phyloP scores from a whole-genome alignment of 2,113 vertebrate species.

The Heterochromis multidens region DNA sequence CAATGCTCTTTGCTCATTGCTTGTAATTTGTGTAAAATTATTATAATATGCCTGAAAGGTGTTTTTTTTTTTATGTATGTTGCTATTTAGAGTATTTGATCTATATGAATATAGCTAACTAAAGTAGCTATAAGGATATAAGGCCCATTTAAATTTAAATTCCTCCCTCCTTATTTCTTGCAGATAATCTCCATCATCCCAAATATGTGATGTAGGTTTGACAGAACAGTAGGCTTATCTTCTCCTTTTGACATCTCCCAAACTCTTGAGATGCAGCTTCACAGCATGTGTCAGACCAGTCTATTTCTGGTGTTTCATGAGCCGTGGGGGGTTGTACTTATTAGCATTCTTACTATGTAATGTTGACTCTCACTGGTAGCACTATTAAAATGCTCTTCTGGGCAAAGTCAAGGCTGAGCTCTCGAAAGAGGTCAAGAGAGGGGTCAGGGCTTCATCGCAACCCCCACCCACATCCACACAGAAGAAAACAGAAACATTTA shows the following conservation, averaged over 20 bases:
- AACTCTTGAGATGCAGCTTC: conserved; percentile 9
- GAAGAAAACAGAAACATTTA: neutral
- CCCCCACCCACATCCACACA: conserved; percentile 1
- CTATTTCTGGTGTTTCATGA: conserved; percentile 23
- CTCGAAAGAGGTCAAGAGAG: conserved; percentile 39
- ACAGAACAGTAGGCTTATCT: neutral
- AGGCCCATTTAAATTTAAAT: neutral
- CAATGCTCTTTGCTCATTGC: neutral
- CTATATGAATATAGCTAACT: neutral
- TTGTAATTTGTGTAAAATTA: neutral
- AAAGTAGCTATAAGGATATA: neutral
- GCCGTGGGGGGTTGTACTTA: conserved; percentile 5
- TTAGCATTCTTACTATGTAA: conserved; percentile 49
- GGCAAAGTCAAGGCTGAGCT: conserved; percentile 42
- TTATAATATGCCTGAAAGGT: neutral
- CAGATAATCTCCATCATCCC: neutral
- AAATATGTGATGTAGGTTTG: neutral
- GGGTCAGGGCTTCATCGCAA: conserved; percentile 19
- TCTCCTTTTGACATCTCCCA: conserved; percentile 5
- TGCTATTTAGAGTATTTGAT: neutral
- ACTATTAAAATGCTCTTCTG: conserved; percentile 42
- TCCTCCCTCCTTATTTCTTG: neutral
- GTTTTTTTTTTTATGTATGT: neutral
- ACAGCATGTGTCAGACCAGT: neutral
- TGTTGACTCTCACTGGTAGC: conserved; percentile 36